A percentile compares a stretch with the other conserved stretches of the same genome.
phyloP scores from a whole-genome alignment of 2,888 invertebrate species.

The Agrochola lychnidis region DNA sequence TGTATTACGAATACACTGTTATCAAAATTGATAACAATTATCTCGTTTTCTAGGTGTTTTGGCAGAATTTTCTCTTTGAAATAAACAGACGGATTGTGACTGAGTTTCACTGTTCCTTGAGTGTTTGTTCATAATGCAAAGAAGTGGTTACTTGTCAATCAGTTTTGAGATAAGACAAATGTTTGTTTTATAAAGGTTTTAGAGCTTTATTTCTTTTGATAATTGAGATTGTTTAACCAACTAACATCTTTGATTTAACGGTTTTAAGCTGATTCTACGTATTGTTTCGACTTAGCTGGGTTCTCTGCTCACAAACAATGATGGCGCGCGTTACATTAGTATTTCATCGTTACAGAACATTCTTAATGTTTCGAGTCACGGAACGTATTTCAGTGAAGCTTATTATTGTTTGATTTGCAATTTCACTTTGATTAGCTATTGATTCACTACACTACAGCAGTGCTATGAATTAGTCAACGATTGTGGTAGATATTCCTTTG shows the following conservation, averaged over 20 bases:
- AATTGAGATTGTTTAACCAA: neutral
- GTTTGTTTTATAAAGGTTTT: neutral
- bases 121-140: neutral
- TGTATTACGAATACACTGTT: neutral
- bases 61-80: neutral
- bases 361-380: slow-evolving; percentile 31
- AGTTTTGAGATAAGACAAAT: neutral
- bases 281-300: neutral
- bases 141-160: neutral
- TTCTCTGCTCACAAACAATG: neutral
- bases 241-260: neutral
- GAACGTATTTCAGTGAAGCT: neutral
- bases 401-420: neutral
- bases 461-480: neutral
- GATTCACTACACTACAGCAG: neutral
- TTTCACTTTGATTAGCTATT: neutral
- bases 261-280: neutral
- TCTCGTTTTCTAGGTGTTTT: neutral
- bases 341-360: slow-evolving; percentile 5
- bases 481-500: neutral
- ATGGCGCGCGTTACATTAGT: neutral
- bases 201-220: neutral
- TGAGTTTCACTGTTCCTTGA: neutral
- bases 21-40: neutral
- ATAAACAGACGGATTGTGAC: neutral